Evolutionary conservation across 2,888 invertebrate species (phyloP), one percentile per base, ranked within the genome.

Genomic region (Elegia similella): DNA sequence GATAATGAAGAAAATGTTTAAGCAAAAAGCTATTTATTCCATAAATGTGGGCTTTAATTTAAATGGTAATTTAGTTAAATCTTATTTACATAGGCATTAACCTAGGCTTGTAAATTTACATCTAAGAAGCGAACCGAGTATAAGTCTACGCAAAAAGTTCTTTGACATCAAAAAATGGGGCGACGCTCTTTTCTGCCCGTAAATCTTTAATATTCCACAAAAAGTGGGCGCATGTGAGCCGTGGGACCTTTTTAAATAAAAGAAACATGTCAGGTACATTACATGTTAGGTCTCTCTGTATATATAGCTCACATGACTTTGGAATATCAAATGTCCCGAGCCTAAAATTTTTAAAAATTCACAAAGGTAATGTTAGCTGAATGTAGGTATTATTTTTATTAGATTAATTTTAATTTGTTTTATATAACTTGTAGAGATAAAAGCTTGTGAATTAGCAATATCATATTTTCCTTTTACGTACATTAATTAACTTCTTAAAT

Each of bases 11-110:
- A 55, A 55, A 55, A 46, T 46, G 17, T 55, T 44, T 34, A 44
- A 55, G 54, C 54, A 54, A 44, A 50, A 43, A 44, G 54, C 46
- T 55, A 46, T 32, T 55, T 55, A 44, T 44, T 44, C 44, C 32
- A 44, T 29, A 55, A 55, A 55, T 55, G 46, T 10, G 32, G 44
- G 32, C 32, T 32, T 29, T 55, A 46, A 55, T 55, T 55, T 55
- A 55, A 55, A 55, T 55, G 54, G 43, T 44, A 55, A 55, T 55
- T 55, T n/a, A 30, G 43, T 44, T 15, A 44, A 55, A 54, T 32
- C 32, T n/a, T 17, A 43, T 55, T 55, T 46, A 55, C 54, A 55
- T 55, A 55, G 32, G 44, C 44, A 55, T 55, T 34, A 46, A 44
- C 32, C 44, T 55, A 55, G 54, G 54, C 46, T 55, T 44, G 34